Evolutionary conservation across 1,140 invertebrate species (phyloP), one percentile per base, ranked within the genome.

Genomic region (Drosophila eugracilis): DNA sequence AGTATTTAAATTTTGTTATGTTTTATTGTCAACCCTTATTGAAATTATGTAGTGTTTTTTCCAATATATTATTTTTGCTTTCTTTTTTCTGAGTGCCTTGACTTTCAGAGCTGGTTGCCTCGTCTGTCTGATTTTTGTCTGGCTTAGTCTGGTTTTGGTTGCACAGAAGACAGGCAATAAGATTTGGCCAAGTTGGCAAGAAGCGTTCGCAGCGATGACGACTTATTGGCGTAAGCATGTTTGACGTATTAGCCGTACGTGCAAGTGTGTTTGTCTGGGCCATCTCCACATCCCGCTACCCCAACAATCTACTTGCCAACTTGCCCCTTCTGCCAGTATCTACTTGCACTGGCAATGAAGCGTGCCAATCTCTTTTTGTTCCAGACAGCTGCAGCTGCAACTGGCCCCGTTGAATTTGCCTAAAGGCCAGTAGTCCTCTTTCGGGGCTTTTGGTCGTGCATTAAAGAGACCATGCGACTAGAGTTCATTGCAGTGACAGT

Each of bases 161-260:
- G 45, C 17, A 44, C 17, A 32, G 55, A 45, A 73, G 60, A 75
- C 60, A 58, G 72, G 78, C 78, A 75, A 78, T 88, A 88, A 78
- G 78, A 81, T 81, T 84, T 78, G 49, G 75, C 60, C 53, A 74
- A 72, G 42, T 69, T 57, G 36, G 60, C 57, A 66, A 60, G 55
- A 39, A 77, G 28, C 55, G 17, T 44, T 49, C 47, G 24, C 15
- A 57, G 45, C 66, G 78, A 83, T 88, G 83, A 88, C 71, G 83
- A 81, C 83, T 88, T 88, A 89, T 88, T 81, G 83, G 83, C 75
- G 83, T 83, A 89, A 88, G 83, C 78, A 75, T 88, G 75, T 88
- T 83, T 76, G 83, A 75, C 58, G 83, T 78, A 88, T 88, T 89
- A 83, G 78, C 48, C 78, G 47, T 71, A 78, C 66, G 70, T 86